Evolutionary conservation across 2,888 invertebrate species (phyloP), one percentile per base, ranked within the genome.

Genomic region (Molanna angustata): DNA sequence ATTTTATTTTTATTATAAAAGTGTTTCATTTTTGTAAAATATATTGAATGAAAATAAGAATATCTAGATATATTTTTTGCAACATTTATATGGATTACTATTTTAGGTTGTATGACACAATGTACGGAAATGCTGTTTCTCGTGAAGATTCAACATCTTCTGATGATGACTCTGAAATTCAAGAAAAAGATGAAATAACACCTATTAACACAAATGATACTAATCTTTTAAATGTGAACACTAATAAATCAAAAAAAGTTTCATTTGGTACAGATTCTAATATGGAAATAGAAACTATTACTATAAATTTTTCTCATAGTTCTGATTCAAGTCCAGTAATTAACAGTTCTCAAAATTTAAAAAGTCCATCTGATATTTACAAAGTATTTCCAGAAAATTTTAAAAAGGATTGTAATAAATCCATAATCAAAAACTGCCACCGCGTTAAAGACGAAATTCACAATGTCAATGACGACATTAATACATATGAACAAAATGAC

Each of bases 331-430:
- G 70, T 40, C 18, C 11, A 16, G 11, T 27, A 13, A 59, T 56
- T 32, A 61, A 65, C 49, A 60, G 63, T 11, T 73, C 69, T 62
- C 60, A 69, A 63, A 52, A 74, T 72, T 69, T 78, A 40, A 59
- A 58, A 20, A 76, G 72, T 61, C 77, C 77, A 33, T 73, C 72
- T 65, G 76, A 78, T 63, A 62, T 78, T 43, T 76, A 76, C 66
- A 60, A 64, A 62, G 69, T 66, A 20, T 67, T 66, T 60, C 60
- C 69, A 13, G 31, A 56, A 45, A 53, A 65, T 52, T 60, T 65
- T 4, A 70, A 71, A 62, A 59, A 57, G 32, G 62, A 57, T 60
- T 66, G 66, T 63, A 67, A 67, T 21, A 67, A 63, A 49, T 73
- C 76, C 19, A 74, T 76, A 57, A 65, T 76, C 4, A 76, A 72